Evolutionary conservation across 1,140 invertebrate species (phyloP).

Genomic region (Magallana ariakensis): DNA sequence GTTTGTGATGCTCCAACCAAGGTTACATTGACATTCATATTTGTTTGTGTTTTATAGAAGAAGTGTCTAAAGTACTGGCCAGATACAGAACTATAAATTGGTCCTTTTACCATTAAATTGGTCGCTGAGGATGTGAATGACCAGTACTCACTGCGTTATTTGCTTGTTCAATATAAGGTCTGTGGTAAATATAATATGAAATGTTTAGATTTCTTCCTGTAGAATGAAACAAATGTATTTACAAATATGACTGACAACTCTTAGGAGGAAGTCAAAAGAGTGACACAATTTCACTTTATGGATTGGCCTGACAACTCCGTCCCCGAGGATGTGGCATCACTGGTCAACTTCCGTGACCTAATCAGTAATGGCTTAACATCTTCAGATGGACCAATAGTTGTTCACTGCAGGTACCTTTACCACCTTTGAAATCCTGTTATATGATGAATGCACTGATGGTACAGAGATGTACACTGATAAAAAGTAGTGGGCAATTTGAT

Average conservation of each 20-base stretch:
- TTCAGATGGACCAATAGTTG: neutral
- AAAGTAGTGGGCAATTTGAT: too few species aligned
- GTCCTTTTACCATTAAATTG: neutral
- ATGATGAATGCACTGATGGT: too few species aligned
- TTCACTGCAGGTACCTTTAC: neutral
- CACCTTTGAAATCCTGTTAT: too few species aligned
- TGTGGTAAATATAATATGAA: too few species aligned
- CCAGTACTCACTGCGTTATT: neutral
- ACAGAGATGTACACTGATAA: too few species aligned
- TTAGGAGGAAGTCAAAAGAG: neutral
- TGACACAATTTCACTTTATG: constrained; percentile 2
- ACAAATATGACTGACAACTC: too few species aligned
- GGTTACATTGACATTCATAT: too few species aligned
- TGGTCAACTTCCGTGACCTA: neutral
- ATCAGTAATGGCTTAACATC: neutral
- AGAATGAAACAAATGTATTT: too few species aligned
- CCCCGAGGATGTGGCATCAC: neutral
- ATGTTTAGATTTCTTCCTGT: too few species aligned
- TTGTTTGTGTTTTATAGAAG: neutral
- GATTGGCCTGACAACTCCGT: neutral
- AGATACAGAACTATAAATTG: neutral
- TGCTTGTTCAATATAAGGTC: neutral
- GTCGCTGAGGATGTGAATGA: neutral
- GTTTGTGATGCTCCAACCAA: too few species aligned
- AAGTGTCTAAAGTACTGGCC: constrained; percentile 6